A percentile compares a stretch with the other conserved stretches of the same genome.
These are phyloP conservation scores for Enteromius mattozi DNA, from an alignment of 2,797 vertebrate genomes.

Conservation along the genomic window DNA sequence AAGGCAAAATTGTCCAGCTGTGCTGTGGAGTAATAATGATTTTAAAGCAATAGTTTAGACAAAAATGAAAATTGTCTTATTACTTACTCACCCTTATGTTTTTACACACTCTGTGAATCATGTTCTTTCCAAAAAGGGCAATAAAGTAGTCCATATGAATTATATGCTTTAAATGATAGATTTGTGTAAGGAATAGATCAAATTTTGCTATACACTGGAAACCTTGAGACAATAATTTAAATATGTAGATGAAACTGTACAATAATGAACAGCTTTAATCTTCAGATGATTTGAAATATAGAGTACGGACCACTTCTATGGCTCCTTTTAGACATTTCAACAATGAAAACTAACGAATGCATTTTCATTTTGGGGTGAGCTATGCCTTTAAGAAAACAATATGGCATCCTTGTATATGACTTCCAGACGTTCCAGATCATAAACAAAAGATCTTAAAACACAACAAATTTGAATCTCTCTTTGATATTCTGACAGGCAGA, in stretches of 20 bases:
- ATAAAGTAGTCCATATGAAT: neutral
- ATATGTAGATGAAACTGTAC: neutral
- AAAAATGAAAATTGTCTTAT: neutral
- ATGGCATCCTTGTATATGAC: constrained; percentile 30
- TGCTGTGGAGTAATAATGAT: neutral
- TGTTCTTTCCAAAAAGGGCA: neutral
- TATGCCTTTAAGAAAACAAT: neutral
- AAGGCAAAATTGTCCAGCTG: constrained; percentile 1
- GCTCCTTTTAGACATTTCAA: neutral
- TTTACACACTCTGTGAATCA: neutral
- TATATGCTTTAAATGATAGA: neutral
- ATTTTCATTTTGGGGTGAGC: neutral
- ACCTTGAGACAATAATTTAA: neutral
- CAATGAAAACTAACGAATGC: neutral
- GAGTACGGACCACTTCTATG: neutral
- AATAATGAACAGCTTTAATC: neutral
- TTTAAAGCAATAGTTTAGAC: neutral
- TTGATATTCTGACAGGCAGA: neutral
- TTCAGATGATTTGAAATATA: neutral
- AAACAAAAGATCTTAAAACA: constrained; percentile 5
- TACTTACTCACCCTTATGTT: neutral
- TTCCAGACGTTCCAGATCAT: constrained; percentile 29
- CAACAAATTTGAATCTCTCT: neutral
- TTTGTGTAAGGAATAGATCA: neutral
- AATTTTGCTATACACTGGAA: neutral